phyloP scores from a whole-genome alignment of 1,140 invertebrate species.

The Amphibalanus amphitrite region DNA sequence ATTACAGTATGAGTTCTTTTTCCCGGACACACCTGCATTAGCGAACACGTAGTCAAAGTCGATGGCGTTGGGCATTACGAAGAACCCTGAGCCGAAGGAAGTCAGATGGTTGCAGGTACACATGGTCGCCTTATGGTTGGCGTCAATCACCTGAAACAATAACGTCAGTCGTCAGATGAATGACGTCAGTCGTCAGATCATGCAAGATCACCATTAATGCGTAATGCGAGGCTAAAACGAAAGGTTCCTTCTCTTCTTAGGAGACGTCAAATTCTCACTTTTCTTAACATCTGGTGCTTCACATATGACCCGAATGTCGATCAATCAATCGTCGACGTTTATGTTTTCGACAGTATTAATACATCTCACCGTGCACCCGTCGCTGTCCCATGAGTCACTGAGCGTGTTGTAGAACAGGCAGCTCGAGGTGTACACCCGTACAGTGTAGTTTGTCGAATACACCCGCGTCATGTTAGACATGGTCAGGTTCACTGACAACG shows the following conservation, averaged over 20 bases:
- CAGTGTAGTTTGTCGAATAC: constrained; percentile 22
- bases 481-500: constrained; percentile 14
- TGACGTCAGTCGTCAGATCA: too few relatives aligned
- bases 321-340: too few relatives aligned
- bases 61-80: constrained; percentile 34
- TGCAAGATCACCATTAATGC: too few relatives aligned
- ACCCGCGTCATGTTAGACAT: constrained; percentile 15
- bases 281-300: too few relatives aligned
- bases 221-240: too few relatives aligned
- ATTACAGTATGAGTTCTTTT: too few relatives aligned
- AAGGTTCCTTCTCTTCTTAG: too few relatives aligned
- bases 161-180: too few relatives aligned
- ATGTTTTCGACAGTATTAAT: too few relatives aligned
- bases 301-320: too few relatives aligned
- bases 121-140: constrained; percentile 24
- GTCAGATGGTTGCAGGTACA: constrained; percentile 36
- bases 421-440: constrained; percentile 22
- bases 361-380: too few relatives aligned
- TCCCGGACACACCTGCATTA: constrained; percentile 26
- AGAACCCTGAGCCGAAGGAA: constrained; percentile 35
- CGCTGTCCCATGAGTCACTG: constrained; percentile 21
- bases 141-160: constrained; percentile 22
- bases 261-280: too few relatives aligned
- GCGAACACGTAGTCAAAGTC: constrained; percentile 36
- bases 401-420: constrained; percentile 24